Percentiles rank a stretch among this genome's conserved stretches.
Evolutionary conservation across 1,140 invertebrate species (phyloP).

Genomic region (Drosophila cardini): DNA sequence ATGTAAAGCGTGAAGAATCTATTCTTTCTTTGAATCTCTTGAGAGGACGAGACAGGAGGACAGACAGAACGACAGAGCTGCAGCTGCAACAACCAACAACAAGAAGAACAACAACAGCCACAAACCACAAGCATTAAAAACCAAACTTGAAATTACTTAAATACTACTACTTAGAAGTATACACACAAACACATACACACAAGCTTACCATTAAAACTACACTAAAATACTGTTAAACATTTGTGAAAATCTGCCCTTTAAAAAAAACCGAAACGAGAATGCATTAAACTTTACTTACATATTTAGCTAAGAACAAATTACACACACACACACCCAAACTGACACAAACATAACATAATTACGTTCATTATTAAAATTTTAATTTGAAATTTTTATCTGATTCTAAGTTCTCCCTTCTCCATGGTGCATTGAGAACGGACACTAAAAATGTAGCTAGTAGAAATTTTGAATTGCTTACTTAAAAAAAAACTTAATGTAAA

Average conservation of each 20-base stretch:
- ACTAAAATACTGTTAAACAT: constrained; percentile 30
- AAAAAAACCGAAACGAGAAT: constrained; percentile 21
- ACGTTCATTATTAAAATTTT: constrained; percentile 1
- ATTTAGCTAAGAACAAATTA: constrained; percentile 45
- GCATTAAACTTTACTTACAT: constrained; percentile 38
- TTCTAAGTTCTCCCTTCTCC: constrained; percentile 19
- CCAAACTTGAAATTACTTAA: constrained; percentile 56
- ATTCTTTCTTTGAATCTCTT: background rate
- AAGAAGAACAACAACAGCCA: constrained; percentile 4
- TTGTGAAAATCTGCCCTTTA: constrained; percentile 27
- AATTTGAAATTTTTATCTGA: constrained; percentile 14
- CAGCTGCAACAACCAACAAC: constrained; percentile 23
- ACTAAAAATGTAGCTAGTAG: constrained; percentile 76
- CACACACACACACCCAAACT: constrained; percentile 23
- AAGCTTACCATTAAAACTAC: constrained; percentile 26
- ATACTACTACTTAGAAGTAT: constrained; percentile 37
- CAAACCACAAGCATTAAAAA: constrained; percentile 17
- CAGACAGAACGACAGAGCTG: constrained; percentile 25
- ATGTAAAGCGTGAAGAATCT: constrained; percentile 58
- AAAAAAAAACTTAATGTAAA: constrained; percentile 46
- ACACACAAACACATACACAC: constrained; percentile 36
- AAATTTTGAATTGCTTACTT: constrained; percentile 79
- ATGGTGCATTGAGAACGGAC: constrained; percentile 34
- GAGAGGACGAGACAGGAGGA: constrained; percentile 6
- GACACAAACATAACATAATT: constrained; percentile 8